Percentiles rank a stretch among this genome's conserved stretches.
Evolutionary conservation across 2,113 vertebrate genomes (phyloP).

Genomic region (Microtus richardsoni): DNA sequence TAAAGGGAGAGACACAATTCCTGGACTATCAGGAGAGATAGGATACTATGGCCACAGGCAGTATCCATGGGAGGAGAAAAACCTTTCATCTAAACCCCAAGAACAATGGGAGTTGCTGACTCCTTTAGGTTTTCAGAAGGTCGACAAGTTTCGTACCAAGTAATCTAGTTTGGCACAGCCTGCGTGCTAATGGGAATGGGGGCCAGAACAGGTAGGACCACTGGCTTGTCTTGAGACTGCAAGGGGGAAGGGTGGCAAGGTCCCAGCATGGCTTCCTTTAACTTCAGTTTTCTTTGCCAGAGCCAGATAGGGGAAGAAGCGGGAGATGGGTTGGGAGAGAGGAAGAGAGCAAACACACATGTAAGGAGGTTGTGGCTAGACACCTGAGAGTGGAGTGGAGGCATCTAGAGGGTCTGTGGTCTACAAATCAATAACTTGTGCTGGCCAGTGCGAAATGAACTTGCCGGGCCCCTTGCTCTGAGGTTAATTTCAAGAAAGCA

Average conservation of each 20-base stretch:
- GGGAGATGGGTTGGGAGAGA: neutral
- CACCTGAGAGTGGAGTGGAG: neutral
- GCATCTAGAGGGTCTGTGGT: neutral
- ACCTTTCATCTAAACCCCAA: neutral
- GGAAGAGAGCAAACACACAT: neutral
- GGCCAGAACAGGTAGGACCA: neutral
- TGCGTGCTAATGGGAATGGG: neutral
- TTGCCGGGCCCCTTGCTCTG: neutral
- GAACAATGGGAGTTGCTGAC: neutral
- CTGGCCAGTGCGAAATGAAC: neutral
- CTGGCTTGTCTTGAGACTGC: too few species aligned
- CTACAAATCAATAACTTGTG: neutral
- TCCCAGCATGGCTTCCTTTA: neutral
- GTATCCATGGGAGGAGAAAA: neutral
- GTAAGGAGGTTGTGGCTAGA: neutral
- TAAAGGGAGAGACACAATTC: neutral
- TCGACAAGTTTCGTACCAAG: neutral
- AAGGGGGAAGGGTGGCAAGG: neutral
- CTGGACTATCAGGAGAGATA: neutral
- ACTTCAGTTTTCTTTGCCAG: neutral
- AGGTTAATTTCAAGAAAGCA: neutral
- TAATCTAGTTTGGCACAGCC: neutral
- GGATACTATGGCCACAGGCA: neutral
- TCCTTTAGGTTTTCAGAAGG: neutral
- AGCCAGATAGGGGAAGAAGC: neutral